Base-by-base conservation (phyloP, 1,140 invertebrate genomes). In the Brachionus sp. region DNA sequence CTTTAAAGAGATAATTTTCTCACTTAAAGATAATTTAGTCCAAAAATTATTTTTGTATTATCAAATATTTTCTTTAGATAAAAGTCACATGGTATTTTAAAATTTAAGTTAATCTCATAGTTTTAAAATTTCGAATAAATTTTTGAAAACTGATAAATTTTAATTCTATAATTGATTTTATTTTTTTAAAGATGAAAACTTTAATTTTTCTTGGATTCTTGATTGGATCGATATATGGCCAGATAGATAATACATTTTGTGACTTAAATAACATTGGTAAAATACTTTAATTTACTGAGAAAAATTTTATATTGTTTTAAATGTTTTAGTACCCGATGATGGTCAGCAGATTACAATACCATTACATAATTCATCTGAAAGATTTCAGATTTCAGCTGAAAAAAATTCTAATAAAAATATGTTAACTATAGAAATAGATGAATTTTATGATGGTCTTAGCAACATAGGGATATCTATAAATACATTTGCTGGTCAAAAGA, bases 201-300 rank as follows among this genome's bases (percentile, higher is more conserved):
- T 10, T 57, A 25, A 19, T 57, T 57, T 19, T 57, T 57, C 50
- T 57, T 23, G 50, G 50, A 57, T 16, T 57, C 6, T 7, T 57
- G 9, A 19, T 57, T 57, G 50, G 50, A 7, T 57, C 50, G n/a
- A 19, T 19, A 2, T 57, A 57, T 25, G 16, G 50, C 19, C 42
- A 46, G 13, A 80, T 80, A 19, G 77, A 80, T 80, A 37, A 57
- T 23, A 80, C 77, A 62, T 80, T 80, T 42, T 80, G 77, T 19
- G 42, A 80, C 25, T 62, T 80, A 19, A n/a, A 80, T 35, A 80
- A 9, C 12, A 62, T 80, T 62, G 37, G 77, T 80, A 42, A 29
- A 9, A 16, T 37, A 5, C 5, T 16, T 29, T 29, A 46, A 13
- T 13, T 12, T 16, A 35, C 35, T 35, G 37, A 50, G 10, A 29